Conservation (phyloP, 2,888 invertebrate genomes). For the Octonoba sinensis region DNA sequence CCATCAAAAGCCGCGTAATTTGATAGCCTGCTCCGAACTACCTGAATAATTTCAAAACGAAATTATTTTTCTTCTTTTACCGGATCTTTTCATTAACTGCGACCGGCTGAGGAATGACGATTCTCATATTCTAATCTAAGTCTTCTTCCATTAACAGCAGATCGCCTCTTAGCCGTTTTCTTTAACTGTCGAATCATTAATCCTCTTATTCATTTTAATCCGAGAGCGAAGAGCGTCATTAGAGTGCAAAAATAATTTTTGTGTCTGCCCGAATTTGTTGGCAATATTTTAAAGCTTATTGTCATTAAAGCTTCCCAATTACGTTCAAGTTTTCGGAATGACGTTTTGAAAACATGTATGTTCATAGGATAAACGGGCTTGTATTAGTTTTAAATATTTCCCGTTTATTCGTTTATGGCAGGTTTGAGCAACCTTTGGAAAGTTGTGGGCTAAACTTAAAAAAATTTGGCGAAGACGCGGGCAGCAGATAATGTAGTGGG, state of each 20-base stretch:
- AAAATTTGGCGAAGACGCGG: too few species aligned
- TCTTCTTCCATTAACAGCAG: slow-evolving; percentile 17
- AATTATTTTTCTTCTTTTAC: slow-evolving; percentile 36
- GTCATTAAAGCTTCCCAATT: neutral
- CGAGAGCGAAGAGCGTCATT: neutral
- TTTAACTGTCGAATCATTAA: slow-evolving; percentile 16
- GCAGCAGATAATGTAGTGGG: too few species aligned
- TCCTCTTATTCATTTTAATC: slow-evolving; percentile 22
- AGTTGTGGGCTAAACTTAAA: too few species aligned
- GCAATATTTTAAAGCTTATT: neutral
- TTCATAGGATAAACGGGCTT: too few species aligned
- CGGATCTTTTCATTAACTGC: slow-evolving; percentile 32
- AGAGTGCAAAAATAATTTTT: neutral
- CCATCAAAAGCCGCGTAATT: slow-evolving; percentile 51
- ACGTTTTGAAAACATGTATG: too few species aligned
- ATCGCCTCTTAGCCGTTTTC: neutral
- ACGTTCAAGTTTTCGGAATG: too few species aligned
- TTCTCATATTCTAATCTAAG: slow-evolving; percentile 16
- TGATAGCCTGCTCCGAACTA: slow-evolving; percentile 24
- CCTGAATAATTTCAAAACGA: slow-evolving; percentile 11
- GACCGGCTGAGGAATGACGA: neutral
- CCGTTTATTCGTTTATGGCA: too few species aligned
- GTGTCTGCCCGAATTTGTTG: neutral
- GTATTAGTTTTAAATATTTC: too few species aligned
- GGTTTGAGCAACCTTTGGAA: too few species aligned